Conservation (phyloP, 2,797 vertebrate species). For the Gymnothorax javanicus region DNA sequence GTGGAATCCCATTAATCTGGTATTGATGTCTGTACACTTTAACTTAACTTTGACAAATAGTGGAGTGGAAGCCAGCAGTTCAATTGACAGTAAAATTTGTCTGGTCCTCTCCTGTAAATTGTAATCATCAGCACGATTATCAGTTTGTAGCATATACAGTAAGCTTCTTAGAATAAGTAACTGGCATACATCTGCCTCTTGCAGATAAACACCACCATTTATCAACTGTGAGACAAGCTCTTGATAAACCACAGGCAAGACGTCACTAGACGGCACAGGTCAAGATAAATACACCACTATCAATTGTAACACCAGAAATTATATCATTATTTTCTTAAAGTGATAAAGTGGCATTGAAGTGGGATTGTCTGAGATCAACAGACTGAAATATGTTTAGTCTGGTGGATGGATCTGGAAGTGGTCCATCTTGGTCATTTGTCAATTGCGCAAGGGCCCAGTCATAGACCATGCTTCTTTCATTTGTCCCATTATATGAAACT, state of each 20-base stretch:
- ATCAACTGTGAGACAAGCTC: constrained; percentile 65
- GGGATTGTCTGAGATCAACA: constrained; percentile 57
- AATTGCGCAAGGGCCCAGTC: constrained; percentile 35
- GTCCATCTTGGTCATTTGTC: constrained; percentile 63
- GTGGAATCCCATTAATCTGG: not conserved
- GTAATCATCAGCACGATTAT: constrained; percentile 63
- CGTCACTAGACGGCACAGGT: constrained; percentile 37
- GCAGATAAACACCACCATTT: constrained; percentile 76
- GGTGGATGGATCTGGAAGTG: constrained; percentile 56
- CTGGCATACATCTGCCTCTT: constrained; percentile 72
- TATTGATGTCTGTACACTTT: not conserved
- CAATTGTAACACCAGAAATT: constrained; percentile 68
- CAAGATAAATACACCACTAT: constrained; percentile 71
- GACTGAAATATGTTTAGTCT: constrained; percentile 73
- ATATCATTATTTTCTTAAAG: constrained; percentile 76
- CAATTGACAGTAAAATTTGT: constrained; percentile 27
- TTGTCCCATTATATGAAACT: constrained; percentile 23
- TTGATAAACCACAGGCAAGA: constrained; percentile 74
- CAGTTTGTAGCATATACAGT: constrained; percentile 42
- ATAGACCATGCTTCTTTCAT: constrained; percentile 14
- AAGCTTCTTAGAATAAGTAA: constrained; percentile 71
- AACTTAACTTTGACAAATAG: constrained; percentile 23
- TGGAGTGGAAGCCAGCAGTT: constrained; percentile 1
- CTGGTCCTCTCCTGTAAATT: constrained; percentile 60
- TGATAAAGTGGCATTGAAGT: constrained; percentile 67